Base-by-base conservation (phyloP, 2,797 vertebrate genomes). In the Hippopotamyrus pictus region DNA sequence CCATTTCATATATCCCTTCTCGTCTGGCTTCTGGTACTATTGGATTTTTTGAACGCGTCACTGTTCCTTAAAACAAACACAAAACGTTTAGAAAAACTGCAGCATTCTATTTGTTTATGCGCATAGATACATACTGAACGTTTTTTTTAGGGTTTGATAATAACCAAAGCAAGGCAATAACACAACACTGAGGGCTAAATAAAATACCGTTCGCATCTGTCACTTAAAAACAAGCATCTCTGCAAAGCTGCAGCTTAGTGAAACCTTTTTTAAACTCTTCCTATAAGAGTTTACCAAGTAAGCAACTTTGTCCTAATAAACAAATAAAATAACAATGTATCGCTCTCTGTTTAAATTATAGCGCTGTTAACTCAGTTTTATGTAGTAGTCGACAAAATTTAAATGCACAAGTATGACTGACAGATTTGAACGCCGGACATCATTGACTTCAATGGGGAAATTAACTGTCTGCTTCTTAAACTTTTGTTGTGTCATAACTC, bases 391-490 rank as follows among this genome's bases (percentile, higher is more conserved):
- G 76, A 37, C 41, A 59, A n/a, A 62, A 84, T 84, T 62, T 84
- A 89, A 85, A 22, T 19, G 44, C 54, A 41, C 25, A 14, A 46
- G 50, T 17, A 41, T 85, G n/a, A 85, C 79, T 84, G 62, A 19
- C 44, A 50, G 25, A 46, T 48, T 29, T n/a, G 41, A 54, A 29
- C 53, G 25, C 50, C 53, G 17, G 53, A 37, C 85, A 37, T 57
- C 29, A 57, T 51, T 84, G 59, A 44, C n/a, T 88, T 88, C 37
- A 65, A 88, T 65, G 86, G 59, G 65, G 44, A 48, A 57, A 65
- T 88, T 65, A 87, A 87, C 29, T 59, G 53, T 41, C 22, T 86
- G 84, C 29, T 53, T 86, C 84, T 86, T 53, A 86, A 86, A 86
- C 48, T 29, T 51, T 33, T 82, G 76, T 82, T 82, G 76, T 46